These are phyloP conservation scores for Microcebus murinus DNA, from an alignment of 2,113 vertebrate species.

Conservation along the genomic window DNA sequence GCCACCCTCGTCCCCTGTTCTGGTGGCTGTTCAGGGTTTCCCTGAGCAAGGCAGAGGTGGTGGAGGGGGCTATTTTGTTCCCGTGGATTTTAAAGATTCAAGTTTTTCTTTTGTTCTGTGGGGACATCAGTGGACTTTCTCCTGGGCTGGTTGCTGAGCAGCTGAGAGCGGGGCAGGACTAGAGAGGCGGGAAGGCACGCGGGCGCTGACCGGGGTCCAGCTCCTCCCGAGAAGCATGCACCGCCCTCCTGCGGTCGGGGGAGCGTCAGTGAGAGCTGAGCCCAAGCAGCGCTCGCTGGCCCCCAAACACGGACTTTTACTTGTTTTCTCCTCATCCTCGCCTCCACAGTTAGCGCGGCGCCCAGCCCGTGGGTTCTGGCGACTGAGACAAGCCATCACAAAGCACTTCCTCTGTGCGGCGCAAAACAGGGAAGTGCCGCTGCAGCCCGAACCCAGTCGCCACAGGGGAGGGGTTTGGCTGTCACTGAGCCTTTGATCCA, in stretches of 20 bases:
- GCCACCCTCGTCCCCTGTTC: not conserved
- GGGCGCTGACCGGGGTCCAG: too few relatives aligned
- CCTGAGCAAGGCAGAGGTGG: not conserved
- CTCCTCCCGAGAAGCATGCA: not conserved
- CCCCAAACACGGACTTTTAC: not conserved
- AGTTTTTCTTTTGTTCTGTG: not conserved
- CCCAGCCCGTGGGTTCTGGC: not conserved
- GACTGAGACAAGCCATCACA: not conserved
- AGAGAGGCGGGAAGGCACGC: too few relatives aligned
- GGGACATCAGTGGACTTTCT: not conserved
- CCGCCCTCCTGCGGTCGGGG: not conserved
- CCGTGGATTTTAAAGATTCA: not conserved
- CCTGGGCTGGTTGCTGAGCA: not conserved
- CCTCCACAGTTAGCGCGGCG: not conserved
- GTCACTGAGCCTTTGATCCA: not conserved
- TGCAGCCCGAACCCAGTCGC: not conserved
- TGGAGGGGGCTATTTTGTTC: not conserved
- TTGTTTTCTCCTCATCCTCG: not conserved
- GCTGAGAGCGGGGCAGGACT: not conserved
- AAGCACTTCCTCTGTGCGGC: not conserved
- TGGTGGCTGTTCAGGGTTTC: not conserved
- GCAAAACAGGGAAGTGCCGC: not conserved
- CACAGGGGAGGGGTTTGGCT: not conserved
- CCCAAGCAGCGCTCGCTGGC: not conserved
- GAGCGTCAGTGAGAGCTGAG: not conserved